Base-by-base conservation (phyloP, 2,888 invertebrate species). In the Rotaria sp. region DNA sequence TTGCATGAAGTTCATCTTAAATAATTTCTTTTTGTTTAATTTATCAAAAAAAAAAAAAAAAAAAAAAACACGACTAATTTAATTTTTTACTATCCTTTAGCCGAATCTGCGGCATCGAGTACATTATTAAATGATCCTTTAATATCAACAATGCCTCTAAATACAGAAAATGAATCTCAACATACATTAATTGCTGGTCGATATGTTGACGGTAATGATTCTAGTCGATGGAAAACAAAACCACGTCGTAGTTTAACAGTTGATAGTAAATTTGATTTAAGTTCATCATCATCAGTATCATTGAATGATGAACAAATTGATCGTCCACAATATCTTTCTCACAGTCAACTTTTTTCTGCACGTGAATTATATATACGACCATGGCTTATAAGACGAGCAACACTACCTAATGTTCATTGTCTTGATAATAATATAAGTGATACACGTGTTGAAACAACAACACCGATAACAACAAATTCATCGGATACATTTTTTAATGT, bases 181-280 rank as follows among this genome's bases (percentile, higher is more conserved):
- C 75, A 80, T 41, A 80, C 75, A 45, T 45, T 80, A 45, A 80
- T 80, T 24, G 75, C n/a, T 45, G 75, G 75, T 41, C 75, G 26
- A 24, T 26, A 80, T 80, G 7, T 45, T 5, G 30, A 80, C 45
- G 75, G 75, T 45, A 24, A 80, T 24, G 75, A 80, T 45, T 45
- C 30, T 0, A 80, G 3, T 38, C 74, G 74, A 26, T 35, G 21
- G 21, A 18, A 38, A 38, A 21, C 15, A 24, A 38, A 35, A 21
- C 3, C 4, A 38, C 18, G 7, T 18, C 35, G 38, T 21, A 74
- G 38, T 74, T 74, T 24, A 21, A n/a, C n/a, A n/a, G 13, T 35
- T 0, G 35, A 67, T 67, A 18, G 15, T 35, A 26, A 26, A 11
- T 24, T 8, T 30, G 41, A 80, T 24, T 80, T 41, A 26, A 26